Base-by-base conservation (phyloP, 2,113 vertebrate genomes). In the Grus americana region DNA sequence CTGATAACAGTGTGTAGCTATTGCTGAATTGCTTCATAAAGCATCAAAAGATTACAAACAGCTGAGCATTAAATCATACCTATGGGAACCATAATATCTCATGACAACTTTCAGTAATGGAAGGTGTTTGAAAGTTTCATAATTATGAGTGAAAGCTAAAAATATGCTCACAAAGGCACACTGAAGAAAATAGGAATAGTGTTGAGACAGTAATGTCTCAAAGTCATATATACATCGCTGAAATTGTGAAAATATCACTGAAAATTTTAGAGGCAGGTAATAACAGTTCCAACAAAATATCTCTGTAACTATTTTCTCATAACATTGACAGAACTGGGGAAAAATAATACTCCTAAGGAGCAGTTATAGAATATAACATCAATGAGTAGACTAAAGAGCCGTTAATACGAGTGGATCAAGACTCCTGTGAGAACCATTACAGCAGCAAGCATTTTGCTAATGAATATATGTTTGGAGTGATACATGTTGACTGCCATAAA, bases 361-460 rank as follows among this genome's bases (percentile, higher is more conserved):
- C 38, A 88, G 52, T 88, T 85, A n/a, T 2, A 20, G 18, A 47
- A 17, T 71, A n/a, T 65, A 59, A 15, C 4, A 3, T 91, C 67
- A 79, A 13, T 88, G 38, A 66, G 54, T 72, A 81, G 21, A 54
- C 13, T 79, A 10, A 88, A 92, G 79, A 92, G 47, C 44, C 52
- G 34, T 86, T 92, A 66, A 70, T 55, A 34, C 10, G 66, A 92
- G 78, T 63, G 8, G 32, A 86, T 84, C 86, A 67, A 47, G 67
- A 47, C 49, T 96, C 90, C 65, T 83, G 10, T 49, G 78, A 91
- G 94, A 92, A 27, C 38, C 40, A 79, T 92, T 85, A 72, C 8
- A 66, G 40, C 72, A 94, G n/a, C 47, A 68, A 75, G 42, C n/a
- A 70, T 92, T 94, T 92, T 94, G 38, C 57, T 93, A 93, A 92